These are phyloP conservation scores for Dascyllus trimaculatus DNA, from an alignment of 2,113 vertebrate genomes.

Conservation along the genomic window DNA sequence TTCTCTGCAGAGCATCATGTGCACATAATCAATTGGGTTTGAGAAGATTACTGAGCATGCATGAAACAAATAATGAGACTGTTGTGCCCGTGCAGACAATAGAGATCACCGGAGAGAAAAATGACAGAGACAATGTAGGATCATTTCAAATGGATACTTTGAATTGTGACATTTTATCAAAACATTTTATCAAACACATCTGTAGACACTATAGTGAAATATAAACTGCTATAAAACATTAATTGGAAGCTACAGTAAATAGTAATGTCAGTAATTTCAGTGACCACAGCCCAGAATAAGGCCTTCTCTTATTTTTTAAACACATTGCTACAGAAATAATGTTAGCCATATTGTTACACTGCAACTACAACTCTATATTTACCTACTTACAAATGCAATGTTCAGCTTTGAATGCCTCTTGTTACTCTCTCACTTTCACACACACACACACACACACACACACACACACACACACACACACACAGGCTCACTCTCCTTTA, in stretches of 20 bases:
- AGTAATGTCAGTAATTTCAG: conserved; percentile 10
- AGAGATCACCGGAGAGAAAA: conserved; percentile 5
- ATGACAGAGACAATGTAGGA: background rate
- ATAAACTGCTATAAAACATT: background rate
- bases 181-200: background rate
- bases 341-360: conserved; percentile 5
- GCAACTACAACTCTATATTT: conserved; percentile 6
- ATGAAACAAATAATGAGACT: conserved; percentile 14
- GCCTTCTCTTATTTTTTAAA: conserved; percentile 27
- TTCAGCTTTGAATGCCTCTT: conserved; percentile 26
- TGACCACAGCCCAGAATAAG: background rate
- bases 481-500: background rate
- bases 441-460: conserved; percentile 13
- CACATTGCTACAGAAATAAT: conserved; percentile 13
- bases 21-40: conserved; percentile 39
- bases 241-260: background rate
- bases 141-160: background rate
- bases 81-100: background rate
- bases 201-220: too few relatives aligned
- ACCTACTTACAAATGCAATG: conserved; percentile 17
- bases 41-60: conserved; percentile 22
- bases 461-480: conserved; percentile 42
- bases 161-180: background rate
- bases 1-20: conserved; percentile 23
- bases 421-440: conserved; percentile 11